phyloP scores from a whole-genome alignment of 2,888 invertebrate species.

The Dryococelus australis region DNA sequence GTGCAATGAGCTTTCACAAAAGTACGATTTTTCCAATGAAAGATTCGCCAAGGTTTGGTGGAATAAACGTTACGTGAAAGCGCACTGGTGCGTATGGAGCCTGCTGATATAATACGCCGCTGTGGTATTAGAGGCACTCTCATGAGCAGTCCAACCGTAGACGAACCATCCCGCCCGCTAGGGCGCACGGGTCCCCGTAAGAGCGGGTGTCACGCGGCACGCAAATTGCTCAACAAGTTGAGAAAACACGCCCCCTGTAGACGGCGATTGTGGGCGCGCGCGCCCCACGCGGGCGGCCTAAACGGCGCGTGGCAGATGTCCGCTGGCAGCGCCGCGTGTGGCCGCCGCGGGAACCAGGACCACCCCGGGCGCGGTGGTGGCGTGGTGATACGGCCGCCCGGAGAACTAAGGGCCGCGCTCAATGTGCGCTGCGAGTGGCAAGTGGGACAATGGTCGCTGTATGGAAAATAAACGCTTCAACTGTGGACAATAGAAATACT shows the following conservation, averaged over 20 bases:
- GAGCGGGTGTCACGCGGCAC: no score
- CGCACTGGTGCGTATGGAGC: neutral
- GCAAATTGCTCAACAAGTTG: slow-evolving; percentile 8
- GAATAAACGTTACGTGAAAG: neutral
- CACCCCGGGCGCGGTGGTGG: slow-evolving; percentile 3
- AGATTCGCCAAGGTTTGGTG: neutral
- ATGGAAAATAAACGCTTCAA: no score
- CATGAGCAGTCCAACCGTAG: neutral
- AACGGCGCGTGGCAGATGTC: neutral
- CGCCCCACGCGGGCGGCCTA: neutral
- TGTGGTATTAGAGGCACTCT: neutral
- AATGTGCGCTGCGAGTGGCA: neutral
- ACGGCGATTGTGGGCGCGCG: neutral
- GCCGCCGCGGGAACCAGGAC: neutral
- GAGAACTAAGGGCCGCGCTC: neutral
- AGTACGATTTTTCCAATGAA: neutral
- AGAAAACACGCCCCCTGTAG: neutral
- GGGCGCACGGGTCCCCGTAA: no score
- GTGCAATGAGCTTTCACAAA: no score
- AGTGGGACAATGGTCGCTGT: no score
- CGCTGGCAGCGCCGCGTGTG: slow-evolving; percentile 10
- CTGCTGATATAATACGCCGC: neutral
- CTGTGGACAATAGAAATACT: no score
- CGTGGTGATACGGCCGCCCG: neutral
- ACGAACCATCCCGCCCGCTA: no score